phyloP scores from a whole-genome alignment of 1,140 invertebrate genomes.

The Drosophila punjabiensis region DNA sequence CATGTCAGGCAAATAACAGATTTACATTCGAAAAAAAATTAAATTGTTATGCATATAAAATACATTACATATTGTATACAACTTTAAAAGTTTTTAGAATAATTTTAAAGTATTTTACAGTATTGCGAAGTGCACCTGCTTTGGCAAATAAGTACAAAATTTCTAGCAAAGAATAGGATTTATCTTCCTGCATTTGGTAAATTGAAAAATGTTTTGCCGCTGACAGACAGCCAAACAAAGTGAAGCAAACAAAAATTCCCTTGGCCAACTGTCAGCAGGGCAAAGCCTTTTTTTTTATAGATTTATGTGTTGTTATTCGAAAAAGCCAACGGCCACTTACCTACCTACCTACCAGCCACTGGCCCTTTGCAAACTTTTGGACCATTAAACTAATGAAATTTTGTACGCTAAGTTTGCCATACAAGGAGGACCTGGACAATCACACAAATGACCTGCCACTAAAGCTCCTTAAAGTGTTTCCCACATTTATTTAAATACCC shows the following conservation, averaged over 20 bases:
- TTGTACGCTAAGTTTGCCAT: neutral
- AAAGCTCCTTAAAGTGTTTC: neutral
- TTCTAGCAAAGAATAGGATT: neutral
- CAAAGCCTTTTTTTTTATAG: slow-evolving; percentile 37
- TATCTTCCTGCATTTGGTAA: slow-evolving; percentile 35
- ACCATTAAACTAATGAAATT: slow-evolving; percentile 65
- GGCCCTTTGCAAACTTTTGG: neutral
- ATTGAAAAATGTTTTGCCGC: slow-evolving; percentile 34
- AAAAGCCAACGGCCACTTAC: slow-evolving; percentile 18
- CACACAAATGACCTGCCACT: too few relatives aligned
- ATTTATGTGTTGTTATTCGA: slow-evolving; percentile 32
- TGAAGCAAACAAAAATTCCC: slow-evolving; percentile 1
- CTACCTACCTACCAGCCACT: slow-evolving; percentile 5
- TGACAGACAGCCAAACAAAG: neutral
- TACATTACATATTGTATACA: neutral
- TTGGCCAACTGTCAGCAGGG: slow-evolving; percentile 15
- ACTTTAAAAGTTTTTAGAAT: neutral
- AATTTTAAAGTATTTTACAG: neutral
- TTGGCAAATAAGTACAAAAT: neutral
- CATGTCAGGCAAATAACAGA: slow-evolving; percentile 53
- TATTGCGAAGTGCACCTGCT: neutral
- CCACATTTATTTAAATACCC: neutral
- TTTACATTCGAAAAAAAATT: slow-evolving; percentile 38
- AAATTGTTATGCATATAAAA: neutral
- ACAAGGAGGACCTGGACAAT: neutral